phyloP scores from a whole-genome alignment of 2,888 invertebrate genomes.

The Caenorhabditis panamensis region DNA sequence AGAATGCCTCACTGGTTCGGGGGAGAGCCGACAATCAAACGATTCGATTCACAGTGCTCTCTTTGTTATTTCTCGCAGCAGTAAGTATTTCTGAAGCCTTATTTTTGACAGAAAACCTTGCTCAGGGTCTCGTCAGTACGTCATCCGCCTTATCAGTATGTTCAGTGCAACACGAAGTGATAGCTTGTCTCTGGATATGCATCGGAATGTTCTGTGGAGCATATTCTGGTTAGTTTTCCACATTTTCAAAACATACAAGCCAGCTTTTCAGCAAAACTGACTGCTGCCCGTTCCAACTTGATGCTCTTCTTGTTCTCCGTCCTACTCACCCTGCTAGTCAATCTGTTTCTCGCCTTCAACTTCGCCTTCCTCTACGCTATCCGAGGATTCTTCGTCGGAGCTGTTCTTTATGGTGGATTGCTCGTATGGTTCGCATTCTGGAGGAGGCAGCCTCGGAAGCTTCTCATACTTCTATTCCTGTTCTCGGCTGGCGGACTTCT shows the following conservation, averaged over 20 bases:
- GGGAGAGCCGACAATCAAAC: conserved; percentile 56
- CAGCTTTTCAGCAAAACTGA: conserved; percentile 44
- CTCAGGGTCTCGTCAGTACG: conserved; percentile 42
- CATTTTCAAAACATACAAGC: too few species aligned
- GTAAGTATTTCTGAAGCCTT: conserved; percentile 2
- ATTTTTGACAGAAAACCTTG: background rate
- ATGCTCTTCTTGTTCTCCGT: conserved; percentile 47
- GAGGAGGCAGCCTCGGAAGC: conserved; percentile 56
- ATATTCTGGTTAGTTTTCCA: conserved; percentile 39
- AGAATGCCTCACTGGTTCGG: conserved; percentile 37
- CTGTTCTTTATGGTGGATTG: conserved; percentile 48
- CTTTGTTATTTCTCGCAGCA: conserved; percentile 37
- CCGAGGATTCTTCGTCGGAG: conserved; percentile 58
- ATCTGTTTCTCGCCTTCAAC: conserved; percentile 26
- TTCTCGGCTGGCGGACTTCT: conserved; percentile 56
- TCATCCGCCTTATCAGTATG: conserved; percentile 27
- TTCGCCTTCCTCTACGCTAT: conserved; percentile 41
- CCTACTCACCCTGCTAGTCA: conserved; percentile 40
- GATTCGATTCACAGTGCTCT: conserved; percentile 37
- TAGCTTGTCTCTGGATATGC: conserved; percentile 59
- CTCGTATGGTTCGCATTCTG: conserved; percentile 63
- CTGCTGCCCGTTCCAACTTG: conserved; percentile 44
- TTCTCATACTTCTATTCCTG: conserved; percentile 48
- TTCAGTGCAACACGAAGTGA: conserved; percentile 35
- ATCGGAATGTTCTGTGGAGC: conserved; percentile 56